Percentiles rank a stretch among this genome's conserved stretches.
Conservation (phyloP, 2,113 vertebrate species). For the Oncorhynchus clarkii region DNA sequence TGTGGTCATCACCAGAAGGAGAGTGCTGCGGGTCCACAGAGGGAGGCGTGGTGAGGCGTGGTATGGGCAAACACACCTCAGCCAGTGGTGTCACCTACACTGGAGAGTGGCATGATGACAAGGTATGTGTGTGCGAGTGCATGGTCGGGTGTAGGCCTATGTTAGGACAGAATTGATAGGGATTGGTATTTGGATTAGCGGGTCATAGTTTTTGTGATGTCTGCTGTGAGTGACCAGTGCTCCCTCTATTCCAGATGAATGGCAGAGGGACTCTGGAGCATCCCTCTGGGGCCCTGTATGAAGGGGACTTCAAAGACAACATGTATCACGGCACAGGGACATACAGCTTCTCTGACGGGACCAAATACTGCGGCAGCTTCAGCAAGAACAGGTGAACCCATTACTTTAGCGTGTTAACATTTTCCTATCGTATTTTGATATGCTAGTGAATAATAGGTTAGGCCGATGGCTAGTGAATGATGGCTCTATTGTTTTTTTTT, state of each 20-base stretch:
- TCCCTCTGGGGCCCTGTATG: slow-evolving; percentile 80
- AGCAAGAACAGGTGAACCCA: slow-evolving; percentile 75
- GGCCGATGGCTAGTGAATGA: neutral
- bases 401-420: neutral
- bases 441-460: no score
- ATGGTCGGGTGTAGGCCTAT: no score
- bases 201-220: no score
- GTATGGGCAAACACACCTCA: slow-evolving; percentile 61
- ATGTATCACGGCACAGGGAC: slow-evolving; percentile 80
- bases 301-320: slow-evolving; percentile 84
- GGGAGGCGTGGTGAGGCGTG: slow-evolving; percentile 71
- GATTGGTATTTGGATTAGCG: no score
- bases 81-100: no score
- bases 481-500: neutral
- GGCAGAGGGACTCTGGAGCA: slow-evolving; percentile 78
- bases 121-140: no score
- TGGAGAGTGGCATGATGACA: no score
- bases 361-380: slow-evolving; percentile 78
- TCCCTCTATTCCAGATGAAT: slow-evolving; percentile 71
- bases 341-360: slow-evolving; percentile 78
- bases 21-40: slow-evolving; percentile 66
- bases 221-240: neutral
- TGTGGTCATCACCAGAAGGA: slow-evolving; percentile 61
- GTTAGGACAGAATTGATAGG: no score
- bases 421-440: neutral